These are phyloP conservation scores for Mycalesis mineus DNA, from an alignment of 2,888 invertebrate species.

Conservation along the genomic window DNA sequence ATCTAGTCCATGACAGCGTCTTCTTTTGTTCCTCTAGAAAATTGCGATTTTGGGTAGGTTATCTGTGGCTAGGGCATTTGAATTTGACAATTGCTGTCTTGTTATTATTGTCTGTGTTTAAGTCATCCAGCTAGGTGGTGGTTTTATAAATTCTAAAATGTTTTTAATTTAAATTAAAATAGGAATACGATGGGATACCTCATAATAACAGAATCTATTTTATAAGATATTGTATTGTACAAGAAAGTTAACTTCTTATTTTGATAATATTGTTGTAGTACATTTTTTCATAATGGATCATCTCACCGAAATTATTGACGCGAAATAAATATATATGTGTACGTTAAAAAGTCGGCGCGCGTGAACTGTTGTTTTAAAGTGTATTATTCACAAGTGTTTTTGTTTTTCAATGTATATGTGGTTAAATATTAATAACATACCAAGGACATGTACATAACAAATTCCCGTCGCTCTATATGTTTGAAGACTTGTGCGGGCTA, in stretches of 20 bases:
- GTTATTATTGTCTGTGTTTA: constrained; percentile 2
- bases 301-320: constrained; percentile 26
- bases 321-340: constrained; percentile 19
- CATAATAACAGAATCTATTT: background rate
- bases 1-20: no score
- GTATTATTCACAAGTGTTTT: constrained; percentile 18
- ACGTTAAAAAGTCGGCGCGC: constrained; percentile 18
- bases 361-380: constrained; percentile 20
- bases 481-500: constrained; percentile 63
- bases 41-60: background rate
- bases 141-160: constrained; percentile 24
- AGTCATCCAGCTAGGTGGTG: constrained; percentile 24
- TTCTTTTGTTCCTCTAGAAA: no score
- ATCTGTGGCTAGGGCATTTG: background rate
- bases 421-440: constrained; percentile 55
- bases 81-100: background rate
- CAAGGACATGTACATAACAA: constrained; percentile 76
- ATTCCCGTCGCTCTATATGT: constrained; percentile 61
- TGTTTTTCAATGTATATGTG: constrained; percentile 57
- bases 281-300: constrained; percentile 15
- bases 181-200: constrained; percentile 10
- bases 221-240: background rate
- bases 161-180: constrained; percentile 17
- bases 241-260: background rate
- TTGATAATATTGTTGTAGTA: constrained; percentile 1